Evolutionary conservation across 2,888 invertebrate species (phyloP).

Genomic region (Rhorus exstirpatorius): DNA sequence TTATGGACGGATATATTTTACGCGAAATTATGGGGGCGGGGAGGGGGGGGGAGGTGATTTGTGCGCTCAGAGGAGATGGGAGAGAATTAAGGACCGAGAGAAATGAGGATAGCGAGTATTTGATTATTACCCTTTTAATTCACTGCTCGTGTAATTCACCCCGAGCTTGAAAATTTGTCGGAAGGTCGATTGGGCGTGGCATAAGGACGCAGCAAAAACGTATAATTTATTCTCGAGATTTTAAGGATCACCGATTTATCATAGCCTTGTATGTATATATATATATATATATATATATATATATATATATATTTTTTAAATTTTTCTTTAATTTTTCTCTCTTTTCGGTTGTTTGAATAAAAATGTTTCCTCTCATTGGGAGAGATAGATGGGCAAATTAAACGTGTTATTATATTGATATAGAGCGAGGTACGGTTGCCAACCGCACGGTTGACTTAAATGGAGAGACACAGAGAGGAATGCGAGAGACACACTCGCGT

Average conservation of each 20-base stretch:
- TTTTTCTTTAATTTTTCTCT: background rate
- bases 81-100: constrained; percentile 80
- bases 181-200: constrained; percentile 55
- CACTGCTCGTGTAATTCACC: constrained; percentile 68
- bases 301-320: background rate
- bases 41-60: too few relatives aligned
- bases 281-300: too few relatives aligned
- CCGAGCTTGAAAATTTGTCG: constrained; percentile 53
- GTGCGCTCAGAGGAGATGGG: constrained; percentile 70
- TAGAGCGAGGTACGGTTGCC: constrained; percentile 41
- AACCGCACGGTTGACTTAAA: constrained; percentile 66
- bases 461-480: constrained; percentile 59
- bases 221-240: constrained; percentile 34
- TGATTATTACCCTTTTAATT: constrained; percentile 86
- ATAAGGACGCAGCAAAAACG: constrained; percentile 22
- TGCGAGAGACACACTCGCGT: constrained; percentile 18
- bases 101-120: constrained; percentile 76
- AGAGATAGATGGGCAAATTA: constrained; percentile 15
- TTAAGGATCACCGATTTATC: constrained; percentile 36
- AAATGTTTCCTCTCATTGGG: background rate
- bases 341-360: too few relatives aligned
- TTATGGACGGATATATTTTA: constrained; percentile 80
- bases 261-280: too few relatives aligned
- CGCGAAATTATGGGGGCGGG: constrained; percentile 81
- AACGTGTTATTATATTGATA: constrained; percentile 1